Percentiles rank a stretch among this genome's conserved stretches.
Conservation (phyloP, 53 echinoderm and acorn worm genomes). For the Henricia sp. region DNA sequence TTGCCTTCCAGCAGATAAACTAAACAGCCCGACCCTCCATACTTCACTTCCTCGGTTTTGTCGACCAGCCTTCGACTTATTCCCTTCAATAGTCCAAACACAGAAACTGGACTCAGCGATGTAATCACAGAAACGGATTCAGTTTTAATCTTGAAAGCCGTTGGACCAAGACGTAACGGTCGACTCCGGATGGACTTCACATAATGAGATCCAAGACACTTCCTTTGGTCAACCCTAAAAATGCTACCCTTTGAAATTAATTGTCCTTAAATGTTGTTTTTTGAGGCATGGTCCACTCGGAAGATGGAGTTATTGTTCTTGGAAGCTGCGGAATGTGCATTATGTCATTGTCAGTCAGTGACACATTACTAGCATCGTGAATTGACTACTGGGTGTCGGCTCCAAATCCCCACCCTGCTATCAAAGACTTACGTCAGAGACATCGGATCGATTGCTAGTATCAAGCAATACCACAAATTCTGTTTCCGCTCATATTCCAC, state of each 20-base stretch:
- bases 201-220: not conserved
- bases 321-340: too few species aligned
- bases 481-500: not conserved
- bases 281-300: too few species aligned
- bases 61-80: not conserved
- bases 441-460: not conserved
- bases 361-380: too few species aligned
- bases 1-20: not conserved
- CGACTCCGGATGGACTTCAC: not conserved
- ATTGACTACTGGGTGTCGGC: too few species aligned
- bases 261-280: too few species aligned
- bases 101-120: not conserved
- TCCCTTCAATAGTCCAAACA: not conserved
- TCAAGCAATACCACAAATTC: not conserved
- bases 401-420: too few species aligned
- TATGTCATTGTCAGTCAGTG: too few species aligned
- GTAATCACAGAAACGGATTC: not conserved
- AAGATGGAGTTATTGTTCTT: too few species aligned
- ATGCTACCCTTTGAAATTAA: too few species aligned
- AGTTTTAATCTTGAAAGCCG: not conserved
- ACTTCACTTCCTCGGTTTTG: slow-evolving; percentile 38
- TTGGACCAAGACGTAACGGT: not conserved
- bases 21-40: not conserved
- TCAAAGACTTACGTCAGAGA: too few species aligned
- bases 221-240: too few species aligned